These are phyloP conservation scores for Rambutsinella grinnellia DNA, from an alignment of 2,888 invertebrate genomes.

Conservation along the genomic window DNA sequence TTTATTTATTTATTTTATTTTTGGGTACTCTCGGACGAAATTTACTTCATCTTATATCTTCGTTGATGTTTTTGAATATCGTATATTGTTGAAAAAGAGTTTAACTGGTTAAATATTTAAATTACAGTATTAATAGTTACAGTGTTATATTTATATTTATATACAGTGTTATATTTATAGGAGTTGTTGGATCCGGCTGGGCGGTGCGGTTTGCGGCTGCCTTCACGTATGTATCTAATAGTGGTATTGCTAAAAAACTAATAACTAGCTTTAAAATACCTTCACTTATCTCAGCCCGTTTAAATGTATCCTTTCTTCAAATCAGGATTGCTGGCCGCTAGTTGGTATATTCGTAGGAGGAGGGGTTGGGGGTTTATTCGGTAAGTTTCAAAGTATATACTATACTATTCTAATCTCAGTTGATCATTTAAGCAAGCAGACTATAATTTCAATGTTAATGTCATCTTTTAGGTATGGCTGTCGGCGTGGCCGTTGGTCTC, in stretches of 20 bases:
- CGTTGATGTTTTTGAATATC: too few relatives aligned
- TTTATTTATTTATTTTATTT: too few relatives aligned
- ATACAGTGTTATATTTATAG: too few relatives aligned
- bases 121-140: too few relatives aligned
- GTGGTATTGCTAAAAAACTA: neutral
- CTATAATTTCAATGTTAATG: slow-evolving; percentile 15
- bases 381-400: slow-evolving; percentile 30
- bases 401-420: too few relatives aligned
- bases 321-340: slow-evolving; percentile 65
- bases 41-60: too few relatives aligned
- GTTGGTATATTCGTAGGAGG: slow-evolving; percentile 66
- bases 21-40: too few relatives aligned
- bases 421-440: too few relatives aligned
- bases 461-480: slow-evolving; percentile 63
- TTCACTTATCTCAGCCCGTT: neutral
- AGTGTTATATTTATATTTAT: too few relatives aligned
- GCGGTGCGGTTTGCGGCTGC: slow-evolving; percentile 65
- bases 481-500: slow-evolving; percentile 66
- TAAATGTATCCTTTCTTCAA: neutral
- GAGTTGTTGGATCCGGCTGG: slow-evolving; percentile 37
- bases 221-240: slow-evolving; percentile 44
- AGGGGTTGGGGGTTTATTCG: slow-evolving; percentile 62
- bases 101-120: too few relatives aligned
- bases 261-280: neutral
- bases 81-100: too few relatives aligned